Percentiles rank a stretch among this genome's conserved stretches.
These are phyloP conservation scores for Ramphastos sulfuratus DNA, from an alignment of 2,113 vertebrate species.

Conservation along the genomic window DNA sequence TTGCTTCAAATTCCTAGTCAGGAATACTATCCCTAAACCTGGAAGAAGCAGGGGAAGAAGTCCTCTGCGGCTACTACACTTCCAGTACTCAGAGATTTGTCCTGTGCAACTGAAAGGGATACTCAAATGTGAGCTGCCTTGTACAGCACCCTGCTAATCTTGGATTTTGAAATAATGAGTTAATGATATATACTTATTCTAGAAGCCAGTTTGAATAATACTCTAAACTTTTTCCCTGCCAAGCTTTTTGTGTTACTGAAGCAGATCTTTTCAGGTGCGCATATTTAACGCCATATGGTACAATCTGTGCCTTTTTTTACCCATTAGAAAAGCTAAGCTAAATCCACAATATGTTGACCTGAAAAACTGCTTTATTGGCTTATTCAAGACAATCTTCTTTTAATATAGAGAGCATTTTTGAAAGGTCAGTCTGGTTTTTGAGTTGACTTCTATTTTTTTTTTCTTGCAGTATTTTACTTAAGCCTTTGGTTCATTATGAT, in stretches of 20 bases:
- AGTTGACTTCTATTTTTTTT: neutral
- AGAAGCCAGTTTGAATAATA: neutral
- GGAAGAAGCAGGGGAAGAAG: neutral
- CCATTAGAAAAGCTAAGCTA: neutral
- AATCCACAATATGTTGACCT: neutral
- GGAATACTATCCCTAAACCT: neutral
- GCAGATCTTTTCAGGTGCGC: conserved; percentile 13
- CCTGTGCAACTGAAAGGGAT: neutral
- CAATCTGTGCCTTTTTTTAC: neutral
- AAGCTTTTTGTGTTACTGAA: neutral
- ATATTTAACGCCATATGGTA: neutral
- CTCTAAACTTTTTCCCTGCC: neutral
- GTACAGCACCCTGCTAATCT: neutral
- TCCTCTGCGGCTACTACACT: neutral
- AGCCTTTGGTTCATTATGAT: neutral
- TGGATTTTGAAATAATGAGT: neutral
- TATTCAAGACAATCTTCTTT: neutral
- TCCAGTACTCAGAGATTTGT: neutral
- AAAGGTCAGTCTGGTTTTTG: neutral
- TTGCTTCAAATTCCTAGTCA: neutral
- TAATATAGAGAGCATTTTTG: neutral
- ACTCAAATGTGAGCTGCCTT: neutral
- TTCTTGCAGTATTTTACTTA: neutral
- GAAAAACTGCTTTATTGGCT: neutral
- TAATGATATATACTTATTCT: neutral